Evolutionary conservation across 2,797 vertebrate species (phyloP).

Genomic region (Podargus strigoides): DNA sequence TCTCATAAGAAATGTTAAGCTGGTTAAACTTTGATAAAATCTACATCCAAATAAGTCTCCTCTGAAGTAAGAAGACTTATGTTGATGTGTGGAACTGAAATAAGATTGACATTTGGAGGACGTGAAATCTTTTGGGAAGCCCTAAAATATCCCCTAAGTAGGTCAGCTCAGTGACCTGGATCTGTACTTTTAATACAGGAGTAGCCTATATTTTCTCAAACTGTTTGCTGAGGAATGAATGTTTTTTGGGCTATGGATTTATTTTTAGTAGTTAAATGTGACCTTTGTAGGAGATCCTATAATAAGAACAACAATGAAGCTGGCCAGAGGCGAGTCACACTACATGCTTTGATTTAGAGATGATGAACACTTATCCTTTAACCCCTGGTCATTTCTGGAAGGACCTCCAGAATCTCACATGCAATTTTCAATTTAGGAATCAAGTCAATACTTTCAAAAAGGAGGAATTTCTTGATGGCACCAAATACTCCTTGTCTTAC

Average conservation of each 20-base stretch:
- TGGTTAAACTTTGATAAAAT: slow-evolving; percentile 9
- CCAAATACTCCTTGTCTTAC: background rate
- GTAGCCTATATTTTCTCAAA: slow-evolving; percentile 36
- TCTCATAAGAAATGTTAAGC: background rate
- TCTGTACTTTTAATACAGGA: slow-evolving; percentile 29
- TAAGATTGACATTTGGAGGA: slow-evolving; percentile 59
- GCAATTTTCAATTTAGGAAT: background rate
- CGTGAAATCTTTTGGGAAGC: slow-evolving; percentile 37
- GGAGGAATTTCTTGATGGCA: background rate
- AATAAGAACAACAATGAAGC: background rate
- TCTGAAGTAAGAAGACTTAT: background rate
- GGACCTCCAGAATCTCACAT: background rate
- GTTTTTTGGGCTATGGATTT: background rate
- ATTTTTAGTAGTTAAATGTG: slow-evolving; percentile 55
- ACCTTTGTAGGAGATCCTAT: slow-evolving; percentile 32
- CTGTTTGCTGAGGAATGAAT: slow-evolving; percentile 19
- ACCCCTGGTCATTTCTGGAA: background rate
- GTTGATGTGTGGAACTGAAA: background rate
- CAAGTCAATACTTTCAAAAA: background rate
- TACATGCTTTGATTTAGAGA: background rate
- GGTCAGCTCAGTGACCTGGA: slow-evolving; percentile 45
- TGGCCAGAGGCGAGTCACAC: background rate
- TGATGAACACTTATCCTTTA: background rate
- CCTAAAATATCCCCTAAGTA: slow-evolving; percentile 62
- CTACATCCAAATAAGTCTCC: background rate